Conservation (phyloP, 2,797 vertebrate genomes). For the Trematomus bernacchii region DNA sequence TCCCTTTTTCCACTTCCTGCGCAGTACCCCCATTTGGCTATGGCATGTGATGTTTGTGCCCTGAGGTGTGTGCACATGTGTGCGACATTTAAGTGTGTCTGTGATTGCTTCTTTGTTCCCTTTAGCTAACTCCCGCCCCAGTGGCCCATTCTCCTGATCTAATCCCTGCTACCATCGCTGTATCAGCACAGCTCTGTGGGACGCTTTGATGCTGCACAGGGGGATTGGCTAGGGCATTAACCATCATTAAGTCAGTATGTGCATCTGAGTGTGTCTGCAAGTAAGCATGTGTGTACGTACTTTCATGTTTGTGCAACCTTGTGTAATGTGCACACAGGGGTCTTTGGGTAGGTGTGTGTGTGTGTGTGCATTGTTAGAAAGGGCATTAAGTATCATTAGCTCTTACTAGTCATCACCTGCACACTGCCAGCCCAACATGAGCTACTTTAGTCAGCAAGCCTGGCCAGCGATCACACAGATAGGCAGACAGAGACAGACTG, state of each 20-base stretch:
- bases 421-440: slow-evolving; percentile 66
- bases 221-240: slow-evolving; percentile 78
- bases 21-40: slow-evolving; percentile 32
- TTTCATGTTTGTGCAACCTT: slow-evolving; percentile 30
- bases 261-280: slow-evolving; percentile 1
- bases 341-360: slow-evolving; percentile 8
- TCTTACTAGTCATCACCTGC: slow-evolving; percentile 78
- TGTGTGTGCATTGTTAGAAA: slow-evolving; percentile 45
- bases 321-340: slow-evolving; percentile 35
- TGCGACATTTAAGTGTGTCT: slow-evolving; percentile 54
- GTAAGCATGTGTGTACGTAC: slow-evolving; percentile 5
- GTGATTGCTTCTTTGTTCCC: slow-evolving; percentile 60
- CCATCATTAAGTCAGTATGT: slow-evolving; percentile 73
- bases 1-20: slow-evolving; percentile 45
- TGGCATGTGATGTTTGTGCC: slow-evolving; percentile 19
- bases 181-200: slow-evolving; percentile 69
- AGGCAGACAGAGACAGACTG: slow-evolving; percentile 62
- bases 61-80: slow-evolving; percentile 32
- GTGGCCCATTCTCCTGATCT: slow-evolving; percentile 60
- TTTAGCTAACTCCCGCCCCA: slow-evolving; percentile 56
- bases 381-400: slow-evolving; percentile 77
- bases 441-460: slow-evolving; percentile 66
- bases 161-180: slow-evolving; percentile 70
- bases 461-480: slow-evolving; percentile 72
- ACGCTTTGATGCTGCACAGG: slow-evolving; percentile 76